Percentiles rank a stretch among this genome's conserved stretches.
Conservation (phyloP, 2,113 vertebrate species). For the Tupaia chinensis region DNA sequence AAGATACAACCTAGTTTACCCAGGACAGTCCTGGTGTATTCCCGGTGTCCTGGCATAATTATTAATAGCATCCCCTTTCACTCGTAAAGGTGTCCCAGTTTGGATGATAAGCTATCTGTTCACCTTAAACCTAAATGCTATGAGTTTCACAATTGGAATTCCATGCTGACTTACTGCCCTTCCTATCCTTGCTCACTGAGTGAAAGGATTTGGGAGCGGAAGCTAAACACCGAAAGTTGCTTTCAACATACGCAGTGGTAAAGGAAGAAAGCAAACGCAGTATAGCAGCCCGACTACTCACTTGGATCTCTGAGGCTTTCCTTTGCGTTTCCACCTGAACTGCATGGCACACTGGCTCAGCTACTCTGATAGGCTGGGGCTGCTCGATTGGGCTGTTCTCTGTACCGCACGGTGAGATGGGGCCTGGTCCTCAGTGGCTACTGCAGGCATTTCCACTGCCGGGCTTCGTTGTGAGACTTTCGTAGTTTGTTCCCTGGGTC, state of each 20-base stretch:
- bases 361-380: neutral
- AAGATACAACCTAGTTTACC: neutral
- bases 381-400: neutral
- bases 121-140: neutral
- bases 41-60: neutral
- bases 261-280: neutral
- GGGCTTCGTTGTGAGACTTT: neutral
- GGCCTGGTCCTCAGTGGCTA: neutral
- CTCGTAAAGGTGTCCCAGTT: conserved; percentile 3
- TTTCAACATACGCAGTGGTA: neutral
- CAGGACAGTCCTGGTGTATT: neutral
- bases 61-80: neutral
- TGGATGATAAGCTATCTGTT: neutral
- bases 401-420: neutral
- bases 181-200: neutral
- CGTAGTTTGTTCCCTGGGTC: neutral
- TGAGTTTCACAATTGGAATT: neutral
- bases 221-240: neutral
- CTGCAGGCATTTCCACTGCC: neutral
- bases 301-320: neutral
- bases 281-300: neutral
- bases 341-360: accelerated
- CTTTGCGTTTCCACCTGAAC: neutral
- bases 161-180: neutral
- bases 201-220: neutral